Evolutionary conservation across 2,113 vertebrate genomes (phyloP).

Genomic region (Orycteropus afer): DNA sequence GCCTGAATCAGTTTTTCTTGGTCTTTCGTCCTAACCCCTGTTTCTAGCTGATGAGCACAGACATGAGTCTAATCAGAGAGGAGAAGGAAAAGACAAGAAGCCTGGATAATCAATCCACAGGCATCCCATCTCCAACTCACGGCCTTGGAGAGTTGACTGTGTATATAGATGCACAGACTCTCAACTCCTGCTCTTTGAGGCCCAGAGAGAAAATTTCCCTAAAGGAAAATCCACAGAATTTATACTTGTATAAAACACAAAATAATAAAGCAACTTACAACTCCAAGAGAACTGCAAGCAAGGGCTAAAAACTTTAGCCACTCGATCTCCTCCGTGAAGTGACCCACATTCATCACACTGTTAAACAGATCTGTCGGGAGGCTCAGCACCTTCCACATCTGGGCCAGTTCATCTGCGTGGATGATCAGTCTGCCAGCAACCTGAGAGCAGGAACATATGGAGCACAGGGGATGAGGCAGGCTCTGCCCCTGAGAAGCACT

Average conservation of each 20-base stretch:
- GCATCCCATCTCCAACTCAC: fast-evolving
- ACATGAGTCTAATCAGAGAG: neutral
- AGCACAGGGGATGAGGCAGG: neutral
- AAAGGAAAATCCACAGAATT: too few species aligned
- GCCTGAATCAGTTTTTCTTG: neutral
- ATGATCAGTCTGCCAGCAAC: conserved; percentile 73
- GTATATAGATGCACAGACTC: neutral
- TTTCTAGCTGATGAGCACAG: neutral
- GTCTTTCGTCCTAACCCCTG: neutral
- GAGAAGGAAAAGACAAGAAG: neutral
- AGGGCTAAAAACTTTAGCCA: conserved; percentile 83
- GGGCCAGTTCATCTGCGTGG: conserved; percentile 72
- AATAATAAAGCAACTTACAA: conserved; percentile 65
- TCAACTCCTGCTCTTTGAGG: neutral
- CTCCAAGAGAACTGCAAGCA: conserved; percentile 78
- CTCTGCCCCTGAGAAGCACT: neutral
- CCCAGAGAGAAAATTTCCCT: neutral
- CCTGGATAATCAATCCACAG: neutral
- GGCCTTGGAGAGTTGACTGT: neutral
- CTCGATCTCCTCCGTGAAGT: conserved; percentile 80
- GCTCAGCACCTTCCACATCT: conserved; percentile 79
- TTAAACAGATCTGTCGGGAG: conserved; percentile 78
- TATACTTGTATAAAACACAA: too few species aligned
- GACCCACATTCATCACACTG: conserved; percentile 78
- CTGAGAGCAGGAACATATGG: conserved; percentile 1